Percentiles rank a stretch among this genome's conserved stretches.
phyloP scores from a whole-genome alignment of 2,888 invertebrate genomes.

The Aporophyla lueneburgensis region DNA sequence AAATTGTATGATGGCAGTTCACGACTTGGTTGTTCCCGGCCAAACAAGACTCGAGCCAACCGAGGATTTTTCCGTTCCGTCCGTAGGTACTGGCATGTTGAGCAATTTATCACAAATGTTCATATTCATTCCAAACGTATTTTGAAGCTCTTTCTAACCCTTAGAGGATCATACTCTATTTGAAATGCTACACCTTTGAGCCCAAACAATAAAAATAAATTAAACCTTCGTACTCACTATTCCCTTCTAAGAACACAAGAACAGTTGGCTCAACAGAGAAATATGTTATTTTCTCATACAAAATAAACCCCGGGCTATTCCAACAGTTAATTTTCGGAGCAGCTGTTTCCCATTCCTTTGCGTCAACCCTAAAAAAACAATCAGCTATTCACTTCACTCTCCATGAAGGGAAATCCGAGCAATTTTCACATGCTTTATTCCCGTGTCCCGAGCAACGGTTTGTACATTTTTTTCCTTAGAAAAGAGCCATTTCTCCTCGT shows the following conservation, averaged over 20 bases:
- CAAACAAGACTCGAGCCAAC: too few relatives aligned
- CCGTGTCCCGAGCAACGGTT: conserved; percentile 58
- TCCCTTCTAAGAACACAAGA: conserved; percentile 31
- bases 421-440: conserved; percentile 72
- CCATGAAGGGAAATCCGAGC: conserved; percentile 67
- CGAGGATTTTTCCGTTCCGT: too few relatives aligned
- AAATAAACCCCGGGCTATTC: conserved; percentile 58
- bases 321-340: conserved; percentile 63
- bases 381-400: conserved; percentile 65
- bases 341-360: conserved; percentile 65
- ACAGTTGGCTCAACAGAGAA: conserved; percentile 47
- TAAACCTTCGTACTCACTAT: conserved; percentile 32
- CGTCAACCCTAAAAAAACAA: conserved; percentile 70
- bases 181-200: background rate
- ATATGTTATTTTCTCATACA: conserved; percentile 58
- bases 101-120: background rate
- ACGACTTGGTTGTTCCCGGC: too few relatives aligned
- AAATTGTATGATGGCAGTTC: too few relatives aligned
- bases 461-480: conserved; percentile 66
- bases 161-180: conserved; percentile 1
- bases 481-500: conserved; percentile 77
- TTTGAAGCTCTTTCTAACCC: background rate
- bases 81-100: too few relatives aligned
- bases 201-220: conserved; percentile 47
- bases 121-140: background rate